A percentile compares a stretch with the other conserved stretches of the same genome.
phyloP scores from a whole-genome alignment of 2,797 vertebrate genomes.

The Stomatorhinus walkeri region DNA sequence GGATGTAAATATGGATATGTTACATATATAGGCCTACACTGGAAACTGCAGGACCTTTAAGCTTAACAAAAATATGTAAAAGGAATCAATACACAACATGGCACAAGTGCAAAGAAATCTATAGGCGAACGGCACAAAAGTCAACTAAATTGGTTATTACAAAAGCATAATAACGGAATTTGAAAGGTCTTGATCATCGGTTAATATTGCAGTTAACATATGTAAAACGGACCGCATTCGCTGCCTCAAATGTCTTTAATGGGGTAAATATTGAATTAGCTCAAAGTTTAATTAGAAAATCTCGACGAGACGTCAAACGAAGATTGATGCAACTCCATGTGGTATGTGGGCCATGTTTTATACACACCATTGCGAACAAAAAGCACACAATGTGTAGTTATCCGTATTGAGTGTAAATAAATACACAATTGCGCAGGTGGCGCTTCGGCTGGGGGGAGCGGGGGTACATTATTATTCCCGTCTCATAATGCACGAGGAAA shows the following conservation, averaged over 20 bases:
- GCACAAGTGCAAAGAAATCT: background rate
- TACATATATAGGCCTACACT: background rate
- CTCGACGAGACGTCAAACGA: background rate
- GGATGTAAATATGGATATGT: background rate
- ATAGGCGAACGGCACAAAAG: background rate
- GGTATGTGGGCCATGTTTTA: background rate
- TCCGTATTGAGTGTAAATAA: background rate
- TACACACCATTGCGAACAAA: background rate
- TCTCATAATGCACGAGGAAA: background rate
- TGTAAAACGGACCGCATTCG: background rate
- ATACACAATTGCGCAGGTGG: background rate
- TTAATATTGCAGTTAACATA: background rate
- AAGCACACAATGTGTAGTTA: background rate
- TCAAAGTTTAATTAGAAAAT: background rate
- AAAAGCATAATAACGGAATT: background rate
- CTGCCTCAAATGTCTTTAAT: background rate
- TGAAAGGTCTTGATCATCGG: background rate
- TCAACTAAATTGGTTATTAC: background rate
- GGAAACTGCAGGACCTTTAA: background rate
- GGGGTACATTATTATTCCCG: background rate
- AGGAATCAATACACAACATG: background rate
- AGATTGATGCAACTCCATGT: background rate
- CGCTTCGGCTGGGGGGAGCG: background rate
- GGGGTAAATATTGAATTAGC: slow-evolving; percentile 1
- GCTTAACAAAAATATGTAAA: background rate